A percentile compares a stretch with the other conserved stretches of the same genome.
phyloP scores from a whole-genome alignment of 2,888 invertebrate species.

The Lithophane semibrunnea region DNA sequence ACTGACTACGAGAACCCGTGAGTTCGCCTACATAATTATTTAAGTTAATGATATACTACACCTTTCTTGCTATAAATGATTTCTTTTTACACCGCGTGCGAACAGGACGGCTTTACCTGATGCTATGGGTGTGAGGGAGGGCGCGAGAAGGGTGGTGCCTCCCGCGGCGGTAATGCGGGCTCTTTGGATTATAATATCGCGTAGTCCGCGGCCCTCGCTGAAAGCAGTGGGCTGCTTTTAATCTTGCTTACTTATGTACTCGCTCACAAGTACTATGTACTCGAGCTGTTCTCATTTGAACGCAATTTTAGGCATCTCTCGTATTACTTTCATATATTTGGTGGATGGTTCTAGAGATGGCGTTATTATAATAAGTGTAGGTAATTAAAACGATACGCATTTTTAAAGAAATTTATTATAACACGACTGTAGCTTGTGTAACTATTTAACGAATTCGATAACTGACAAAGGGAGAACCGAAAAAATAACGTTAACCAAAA shows the following conservation, averaged over 20 bases:
- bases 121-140: constrained; percentile 63
- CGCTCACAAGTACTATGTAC: constrained; percentile 52
- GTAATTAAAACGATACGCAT: neutral
- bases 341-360: neutral
- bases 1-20: constrained; percentile 62
- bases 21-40: constrained; percentile 86
- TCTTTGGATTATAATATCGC: constrained; percentile 74
- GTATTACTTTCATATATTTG: constrained; percentile 47
- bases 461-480: neutral
- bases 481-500: neutral
- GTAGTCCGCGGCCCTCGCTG: constrained; percentile 73
- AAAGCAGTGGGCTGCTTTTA: constrained; percentile 81
- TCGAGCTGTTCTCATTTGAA: constrained; percentile 63
- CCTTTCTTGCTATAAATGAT: constrained; percentile 84
- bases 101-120: constrained; percentile 64
- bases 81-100: constrained; percentile 79
- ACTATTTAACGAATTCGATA: neutral
- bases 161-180: constrained; percentile 71
- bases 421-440: neutral
- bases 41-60: constrained; percentile 89
- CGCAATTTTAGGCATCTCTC: constrained; percentile 46
- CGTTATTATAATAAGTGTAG: neutral
- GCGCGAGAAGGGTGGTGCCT: constrained; percentile 76
- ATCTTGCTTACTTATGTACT: constrained; percentile 83
- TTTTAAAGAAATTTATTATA: neutral